Percentiles rank a stretch among this genome's conserved stretches.
Conservation (phyloP, 2,797 vertebrate genomes). For the Odontamblyopus lacepedii region DNA sequence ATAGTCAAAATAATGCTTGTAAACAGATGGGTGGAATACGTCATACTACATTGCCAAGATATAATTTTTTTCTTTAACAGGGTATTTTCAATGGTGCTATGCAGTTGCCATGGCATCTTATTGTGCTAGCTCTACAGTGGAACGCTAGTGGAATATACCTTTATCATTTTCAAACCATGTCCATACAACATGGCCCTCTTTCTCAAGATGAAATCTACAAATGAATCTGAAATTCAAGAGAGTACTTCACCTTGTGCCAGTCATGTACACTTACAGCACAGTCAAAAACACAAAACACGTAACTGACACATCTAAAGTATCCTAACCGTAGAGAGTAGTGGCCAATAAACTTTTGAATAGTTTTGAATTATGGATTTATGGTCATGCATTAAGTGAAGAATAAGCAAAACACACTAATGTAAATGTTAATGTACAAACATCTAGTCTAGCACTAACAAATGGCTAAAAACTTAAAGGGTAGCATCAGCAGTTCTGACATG, state of each 20-base stretch:
- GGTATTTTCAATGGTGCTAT: conserved; percentile 69
- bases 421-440: conserved; percentile 63
- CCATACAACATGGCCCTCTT: conserved; percentile 86
- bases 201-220: conserved; percentile 87
- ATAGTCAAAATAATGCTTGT: conserved; percentile 60
- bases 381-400: conserved; percentile 69
- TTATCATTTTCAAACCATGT: conserved; percentile 87
- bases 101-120: conserved; percentile 85
- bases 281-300: conserved; percentile 71
- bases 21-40: conserved; percentile 62
- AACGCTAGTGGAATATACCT: conserved; percentile 83
- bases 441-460: conserved; percentile 58
- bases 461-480: conserved; percentile 59
- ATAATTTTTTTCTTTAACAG: conserved; percentile 26
- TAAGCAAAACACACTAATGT: conserved; percentile 57
- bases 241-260: conserved; percentile 86
- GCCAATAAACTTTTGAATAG: conserved; percentile 61
- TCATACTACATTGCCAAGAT: conserved; percentile 64
- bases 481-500: conserved; percentile 49
- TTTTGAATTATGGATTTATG: conserved; percentile 57
- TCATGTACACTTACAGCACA: conserved; percentile 78
- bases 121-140: conserved; percentile 77
- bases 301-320: conserved; percentile 65
- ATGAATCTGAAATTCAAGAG: conserved; percentile 88
- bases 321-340: conserved; percentile 50